A percentile compares a stretch with the other conserved stretches of the same genome.
Evolutionary conservation across 2,888 invertebrate genomes (phyloP).

Genomic region (Acholoe squamosa): DNA sequence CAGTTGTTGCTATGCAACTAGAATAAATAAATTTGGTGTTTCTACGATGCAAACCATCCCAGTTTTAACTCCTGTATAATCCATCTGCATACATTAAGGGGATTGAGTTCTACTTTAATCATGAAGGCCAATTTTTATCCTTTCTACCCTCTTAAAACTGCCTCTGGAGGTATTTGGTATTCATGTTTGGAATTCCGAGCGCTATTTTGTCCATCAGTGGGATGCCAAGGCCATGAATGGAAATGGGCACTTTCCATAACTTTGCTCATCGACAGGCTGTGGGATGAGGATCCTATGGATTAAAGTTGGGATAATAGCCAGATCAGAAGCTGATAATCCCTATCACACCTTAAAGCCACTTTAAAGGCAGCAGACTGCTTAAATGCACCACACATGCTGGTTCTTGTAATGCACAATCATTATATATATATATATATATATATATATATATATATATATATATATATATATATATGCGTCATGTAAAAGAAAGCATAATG

Average conservation of each 20-base stretch:
- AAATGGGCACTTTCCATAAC: conserved; percentile 32
- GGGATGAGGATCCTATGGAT: background rate
- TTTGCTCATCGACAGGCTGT: background rate
- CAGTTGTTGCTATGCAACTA: no score
- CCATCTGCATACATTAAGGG: background rate
- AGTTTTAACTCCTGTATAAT: no score
- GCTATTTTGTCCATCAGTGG: conserved; percentile 1
- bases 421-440: background rate
- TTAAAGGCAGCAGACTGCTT: no score
- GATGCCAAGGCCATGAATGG: background rate
- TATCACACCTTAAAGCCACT: conserved; percentile 34
- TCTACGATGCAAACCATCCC: no score
- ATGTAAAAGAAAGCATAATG: background rate
- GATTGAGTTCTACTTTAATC: background rate
- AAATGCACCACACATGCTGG: background rate
- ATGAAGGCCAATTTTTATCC: conserved; percentile 27
- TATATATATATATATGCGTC: background rate
- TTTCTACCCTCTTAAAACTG: background rate
- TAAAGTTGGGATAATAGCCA: conserved; percentile 21
- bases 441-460: background rate
- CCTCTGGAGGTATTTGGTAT: conserved; percentile 16
- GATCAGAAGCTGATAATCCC: background rate
- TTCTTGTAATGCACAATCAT: background rate
- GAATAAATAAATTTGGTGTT: no score
- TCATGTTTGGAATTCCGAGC: background rate